These are phyloP conservation scores for Betta splendens DNA, from an alignment of 2,797 vertebrate genomes.

Conservation along the genomic window DNA sequence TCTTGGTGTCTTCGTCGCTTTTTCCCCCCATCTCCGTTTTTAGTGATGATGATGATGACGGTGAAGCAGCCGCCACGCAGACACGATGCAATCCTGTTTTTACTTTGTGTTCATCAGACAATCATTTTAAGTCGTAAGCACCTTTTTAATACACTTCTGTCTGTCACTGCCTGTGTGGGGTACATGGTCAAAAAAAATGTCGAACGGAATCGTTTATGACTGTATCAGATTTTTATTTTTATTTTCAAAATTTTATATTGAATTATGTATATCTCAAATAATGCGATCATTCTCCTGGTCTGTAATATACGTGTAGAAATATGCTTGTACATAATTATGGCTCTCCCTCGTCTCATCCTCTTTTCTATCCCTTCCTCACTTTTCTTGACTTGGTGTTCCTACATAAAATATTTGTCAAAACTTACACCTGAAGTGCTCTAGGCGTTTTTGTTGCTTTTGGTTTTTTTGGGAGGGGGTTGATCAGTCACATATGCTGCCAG, in stretches of 20 bases:
- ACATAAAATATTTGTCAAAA: constrained; percentile 90
- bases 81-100: constrained; percentile 93
- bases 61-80: constrained; percentile 74
- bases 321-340: constrained; percentile 98
- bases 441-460: constrained; percentile 78
- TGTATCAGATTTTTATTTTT: constrained; percentile 99
- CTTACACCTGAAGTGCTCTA: constrained; percentile 82
- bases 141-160: constrained; percentile 97
- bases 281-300: constrained; percentile 97
- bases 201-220: constrained; percentile 98
- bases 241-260: constrained; percentile 99
- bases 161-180: constrained; percentile 99
- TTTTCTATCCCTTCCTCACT: constrained; percentile 85
- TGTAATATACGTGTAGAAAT: constrained; percentile 99
- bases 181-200: constrained; percentile 93
- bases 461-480: constrained; percentile 6
- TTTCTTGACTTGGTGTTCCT: constrained; percentile 91
- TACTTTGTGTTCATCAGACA: constrained; percentile 97
- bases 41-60: constrained; percentile 65
- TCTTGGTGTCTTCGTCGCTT: constrained; percentile 83
- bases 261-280: constrained; percentile 99
- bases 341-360: constrained; percentile 81
- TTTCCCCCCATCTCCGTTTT: constrained; percentile 78
- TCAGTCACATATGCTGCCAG: constrained; percentile 75
- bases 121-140: constrained; percentile 99